Evolutionary conservation across 2,888 invertebrate genomes (phyloP), one percentile per base, ranked within the genome.

Genomic region (Polietes domitor): DNA sequence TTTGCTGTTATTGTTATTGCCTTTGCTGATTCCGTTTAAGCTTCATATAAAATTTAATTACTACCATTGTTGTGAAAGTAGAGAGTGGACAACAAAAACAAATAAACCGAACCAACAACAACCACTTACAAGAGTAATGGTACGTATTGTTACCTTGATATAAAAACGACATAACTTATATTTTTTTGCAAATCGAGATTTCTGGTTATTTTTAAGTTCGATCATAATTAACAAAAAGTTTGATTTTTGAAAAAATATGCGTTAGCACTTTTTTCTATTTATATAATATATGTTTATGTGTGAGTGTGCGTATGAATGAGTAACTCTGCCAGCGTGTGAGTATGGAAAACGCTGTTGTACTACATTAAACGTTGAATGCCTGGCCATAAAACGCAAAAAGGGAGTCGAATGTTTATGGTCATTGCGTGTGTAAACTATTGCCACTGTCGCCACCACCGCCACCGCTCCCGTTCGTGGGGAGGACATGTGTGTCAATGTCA

Each of bases 401-500:
- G 41, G 37, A 37, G 68, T 41, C 24, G 12, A 68, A 41, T 68
- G 17, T 71, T 76, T 72, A 37, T 78, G 58, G 68, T 58, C 73
- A 75, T 84, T 79, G 84, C 84, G 84, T 84, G 82, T 37, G 12
- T n/a, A 19, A 15, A 55, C 55, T 75, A 26, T 43, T 28, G 32
- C 32, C 26, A 61, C 61, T 26, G 26, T 17, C 50, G 2, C 47
- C 24, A 41, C 26, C 50, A 9, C 47, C 24, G 55, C 65, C 12
- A 37, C 5, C 26, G 58, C 15, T 32, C 3, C 37, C 24, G 72
- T 32, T 80, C 70, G 63, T 41, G 43, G 53, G 41, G 37, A 12
- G 68, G 47, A 77, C 83, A 84, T 74, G 77, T 84, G 81, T 86
- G 85, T 85, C 85, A 82, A 85, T 86, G 87, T 83, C 81, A 83